Base-by-base conservation (phyloP, 2,888 invertebrate genomes). In the Bellardia pandia region DNA sequence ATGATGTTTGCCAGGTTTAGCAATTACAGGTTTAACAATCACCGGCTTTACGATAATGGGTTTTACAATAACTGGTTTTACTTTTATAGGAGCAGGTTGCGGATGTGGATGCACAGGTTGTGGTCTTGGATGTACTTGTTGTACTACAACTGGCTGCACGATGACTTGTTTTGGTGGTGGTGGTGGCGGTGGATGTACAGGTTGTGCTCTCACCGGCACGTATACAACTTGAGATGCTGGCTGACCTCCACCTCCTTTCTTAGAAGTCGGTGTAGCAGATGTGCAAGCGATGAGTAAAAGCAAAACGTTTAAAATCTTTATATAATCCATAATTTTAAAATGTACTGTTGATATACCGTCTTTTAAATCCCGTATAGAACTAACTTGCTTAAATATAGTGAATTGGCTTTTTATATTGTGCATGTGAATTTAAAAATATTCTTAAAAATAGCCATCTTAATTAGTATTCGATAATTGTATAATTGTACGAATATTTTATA, bases 381-480 rank as follows among this genome's bases (percentile, higher is more conserved):
- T 87, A 75, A 79, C 56, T 51, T 72, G 30, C 7, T 58, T 45
- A 16, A 42, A 53, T 56, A 2, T 30, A 11, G 2, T 13, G 11
- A 53, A 75, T 30, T 56, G 23, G 42, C 71, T 83, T 79, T 86
- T 86, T 86, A 83, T 86, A 86, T 78, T 78, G n/a, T 56, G 23
- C 11, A 62, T 48, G 7, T 64, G 11, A 40, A 60, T 33, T 33
- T 7, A 60, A 60, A 37, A 58, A 68, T 79, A 64, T 78, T 85
- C 58, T 37, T 74, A 30, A 11, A 71, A 71, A 62, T 56, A 68
- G 1, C 16, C 62, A 40, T 14, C 58, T 85, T 86, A 78, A 87
- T 85, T 87, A 68, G 42, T 66, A 77, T 76, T 87, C 81, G 81
- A 85, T 87, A 78, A 85, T 85, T 87, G 74, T 71, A 16, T 78